Evolutionary conservation across 2,888 invertebrate species (phyloP), one percentile per base, ranked within the genome.

Genomic region (Chelonus formosanus): DNA sequence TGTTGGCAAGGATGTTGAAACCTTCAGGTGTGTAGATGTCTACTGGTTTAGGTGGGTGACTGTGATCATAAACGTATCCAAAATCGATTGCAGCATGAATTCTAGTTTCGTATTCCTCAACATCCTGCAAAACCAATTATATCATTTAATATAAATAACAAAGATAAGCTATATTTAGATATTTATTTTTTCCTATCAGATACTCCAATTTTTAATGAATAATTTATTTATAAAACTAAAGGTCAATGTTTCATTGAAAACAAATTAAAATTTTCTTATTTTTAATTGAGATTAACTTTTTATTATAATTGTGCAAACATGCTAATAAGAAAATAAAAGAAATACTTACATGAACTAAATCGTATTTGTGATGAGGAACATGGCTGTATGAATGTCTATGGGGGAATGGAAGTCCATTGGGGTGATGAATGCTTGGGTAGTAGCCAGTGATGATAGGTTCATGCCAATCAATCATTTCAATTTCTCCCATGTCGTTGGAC

Each of bases 401-500:
- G 0, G 78, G 75, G 84, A 88, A 89, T 31, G 88, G 87, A 59
- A 87, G 76, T 63, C 91, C 90, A 74, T 90, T 89, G 75, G 88
- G 87, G 75, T 88, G 87, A 57, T 88, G 87, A 75, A 89, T 82
- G 78, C 87, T 86, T 6, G 91, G 88, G 76, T 89, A 86, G 73
- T 89, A 91, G 43, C 88, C 86, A 56, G 85, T 82, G 62, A 85
- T 79, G 59, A 87, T 79, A 45, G 86, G 81, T 44, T 84, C 76
- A 75, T 86, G 80, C 86, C 86, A 89, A 73, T 86, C 85, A 70
- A 90, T 84, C 40, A 87, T 85, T 4, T 88, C 86, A 70, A 91
- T 87, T 53, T 88, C 87, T 8, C 89, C 89, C 68, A 91, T 76
- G 31, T 88, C 88, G 72, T 90, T 89, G 43, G 90, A 86, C 63